Percentiles rank a stretch among this genome's conserved stretches.
These are phyloP conservation scores for Echinometra lucunter DNA, from an alignment of 53 echinoderm and acorn worm genomes.

Conservation along the genomic window DNA sequence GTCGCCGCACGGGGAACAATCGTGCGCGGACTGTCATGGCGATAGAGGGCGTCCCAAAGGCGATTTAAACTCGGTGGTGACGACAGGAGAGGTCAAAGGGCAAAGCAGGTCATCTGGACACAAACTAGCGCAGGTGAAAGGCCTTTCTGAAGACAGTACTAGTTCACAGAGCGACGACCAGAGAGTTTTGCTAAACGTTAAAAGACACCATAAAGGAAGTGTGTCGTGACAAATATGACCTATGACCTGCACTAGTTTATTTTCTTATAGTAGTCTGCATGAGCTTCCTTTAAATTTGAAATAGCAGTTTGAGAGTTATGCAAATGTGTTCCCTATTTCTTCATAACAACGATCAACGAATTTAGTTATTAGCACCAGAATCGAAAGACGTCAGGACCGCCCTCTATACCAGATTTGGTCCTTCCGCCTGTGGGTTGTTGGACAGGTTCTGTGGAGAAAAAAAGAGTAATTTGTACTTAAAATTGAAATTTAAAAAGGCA, in stretches of 20 bases:
- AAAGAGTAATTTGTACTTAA: no score
- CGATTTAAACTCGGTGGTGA: neutral
- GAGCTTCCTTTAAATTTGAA: slow-evolving; percentile 37
- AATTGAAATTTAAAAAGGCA: no score
- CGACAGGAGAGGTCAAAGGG: slow-evolving; percentile 15
- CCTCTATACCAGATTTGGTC: no score
- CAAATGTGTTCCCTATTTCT: no score
- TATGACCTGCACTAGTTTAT: neutral
- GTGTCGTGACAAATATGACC: slow-evolving; percentile 36
- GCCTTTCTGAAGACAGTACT: slow-evolving; percentile 52
- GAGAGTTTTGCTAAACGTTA: slow-evolving; percentile 41
- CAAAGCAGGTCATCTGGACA: neutral
- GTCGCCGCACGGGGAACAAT: neutral
- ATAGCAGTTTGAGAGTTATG: neutral
- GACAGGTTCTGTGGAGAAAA: no score
- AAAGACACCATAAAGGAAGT: slow-evolving; percentile 12
- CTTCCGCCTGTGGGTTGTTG: no score
- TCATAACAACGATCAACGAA: no score
- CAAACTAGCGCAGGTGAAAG: neutral
- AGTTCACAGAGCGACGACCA: slow-evolving; percentile 57
- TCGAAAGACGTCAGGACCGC: no score
- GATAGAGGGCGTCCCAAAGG: neutral
- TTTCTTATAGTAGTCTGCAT: slow-evolving; percentile 31
- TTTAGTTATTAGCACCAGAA: no score
- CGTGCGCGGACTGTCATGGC: neutral